Evolutionary conservation across 1,140 invertebrate species (phyloP), one percentile per base, ranked within the genome.

Genomic region (Tetragnatha versicolor): DNA sequence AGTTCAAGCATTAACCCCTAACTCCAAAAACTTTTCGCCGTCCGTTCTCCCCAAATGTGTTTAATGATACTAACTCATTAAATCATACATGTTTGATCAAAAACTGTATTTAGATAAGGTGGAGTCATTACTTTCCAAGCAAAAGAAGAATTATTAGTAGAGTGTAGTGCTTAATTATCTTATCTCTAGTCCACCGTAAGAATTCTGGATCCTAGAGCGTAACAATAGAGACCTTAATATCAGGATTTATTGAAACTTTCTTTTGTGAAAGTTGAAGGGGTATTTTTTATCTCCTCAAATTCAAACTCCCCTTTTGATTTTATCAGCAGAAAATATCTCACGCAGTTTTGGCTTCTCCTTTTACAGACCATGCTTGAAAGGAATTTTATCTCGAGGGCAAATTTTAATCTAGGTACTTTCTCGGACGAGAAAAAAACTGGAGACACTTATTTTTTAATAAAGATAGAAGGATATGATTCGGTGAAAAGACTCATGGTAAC

Each of bases 281-380:
- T 53, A 22, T 12, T 61, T 45, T 17, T 58, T 58, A 33, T 58
- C 6, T 31, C 55, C 29, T 65, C 25, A 29, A 29, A 65, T 65
- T 42, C 61, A 42, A 65, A 65, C 42, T 65, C 20, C 42, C 27
- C 37, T 14, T 65, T 65, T 65, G 61, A 65, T 65, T 65, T 65
- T 65, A 65, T 65, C 61, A 65, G 61, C 61, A 65, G 61, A 65
- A 65, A 65, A 42, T 65, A 65, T 65, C 61, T 65, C 61, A 45
- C 39, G 61, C 35, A 65, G 61, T 31, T 65, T 65, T 33, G 42
- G 35, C 29, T 65, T 65, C 42, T 65, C 33, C 31, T 63, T 20
- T 42, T 47, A 47, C 37, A 65, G 35, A 25, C 39, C 37, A 42
- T 14, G 17, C 61, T 42, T 65, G 61, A 65, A 65, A 42, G 25